Conservation (phyloP, 2,113 vertebrate species). For the Tonatia bakeri region DNA sequence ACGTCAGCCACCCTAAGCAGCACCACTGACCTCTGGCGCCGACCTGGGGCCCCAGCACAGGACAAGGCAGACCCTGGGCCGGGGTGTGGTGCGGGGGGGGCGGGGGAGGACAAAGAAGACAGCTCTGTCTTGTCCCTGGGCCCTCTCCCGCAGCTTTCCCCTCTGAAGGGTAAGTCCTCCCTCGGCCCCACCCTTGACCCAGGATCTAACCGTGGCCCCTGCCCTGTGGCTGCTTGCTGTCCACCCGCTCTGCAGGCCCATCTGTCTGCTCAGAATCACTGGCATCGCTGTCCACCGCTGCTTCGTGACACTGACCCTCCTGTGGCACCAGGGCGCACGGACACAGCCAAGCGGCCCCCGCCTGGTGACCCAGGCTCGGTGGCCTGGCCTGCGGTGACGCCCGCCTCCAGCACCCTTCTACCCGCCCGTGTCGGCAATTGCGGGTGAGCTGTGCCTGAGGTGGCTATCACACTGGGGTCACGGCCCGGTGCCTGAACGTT, state of each 20-base stretch:
- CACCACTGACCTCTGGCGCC: background rate
- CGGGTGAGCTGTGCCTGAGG: background rate
- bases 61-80: background rate
- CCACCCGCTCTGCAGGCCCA: too few relatives aligned
- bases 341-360: too few relatives aligned
- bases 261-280: too few relatives aligned
- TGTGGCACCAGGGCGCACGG: too few relatives aligned
- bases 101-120: background rate
- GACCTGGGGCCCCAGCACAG: background rate
- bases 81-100: background rate
- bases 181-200: too few relatives aligned
- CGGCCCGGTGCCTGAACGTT: background rate
- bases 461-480: too few relatives aligned
- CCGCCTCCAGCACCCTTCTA: background rate
- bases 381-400: too few relatives aligned
- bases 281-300: too few relatives aligned
- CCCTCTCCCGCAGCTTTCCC: background rate
- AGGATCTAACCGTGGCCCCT: background rate
- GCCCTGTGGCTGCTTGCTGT: too few relatives aligned
- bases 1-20: background rate
- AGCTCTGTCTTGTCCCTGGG: background rate
- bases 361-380: too few relatives aligned
- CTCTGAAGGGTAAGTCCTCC: background rate
- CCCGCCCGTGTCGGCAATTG: too few relatives aligned
- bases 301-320: too few relatives aligned